Evolutionary conservation across 1,140 invertebrate genomes (phyloP).

Genomic region (Pteromalus puparum): DNA sequence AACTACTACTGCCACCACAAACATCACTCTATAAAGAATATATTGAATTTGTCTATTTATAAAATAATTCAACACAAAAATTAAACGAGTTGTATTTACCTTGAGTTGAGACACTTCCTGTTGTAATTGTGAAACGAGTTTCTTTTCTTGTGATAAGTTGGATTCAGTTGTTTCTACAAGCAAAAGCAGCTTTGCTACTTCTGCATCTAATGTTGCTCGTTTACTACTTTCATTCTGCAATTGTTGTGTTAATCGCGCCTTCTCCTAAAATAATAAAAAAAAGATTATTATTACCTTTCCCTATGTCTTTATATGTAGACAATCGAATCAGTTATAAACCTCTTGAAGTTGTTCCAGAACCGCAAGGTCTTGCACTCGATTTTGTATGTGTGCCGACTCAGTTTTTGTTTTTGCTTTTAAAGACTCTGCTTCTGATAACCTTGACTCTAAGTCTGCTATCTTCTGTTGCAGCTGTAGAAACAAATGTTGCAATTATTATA

Average conservation of each 20-base stretch:
- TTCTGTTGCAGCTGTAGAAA: slow-evolving; percentile 61
- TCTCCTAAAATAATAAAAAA: slow-evolving; percentile 59
- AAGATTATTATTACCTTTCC: slow-evolving; percentile 2
- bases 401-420: slow-evolving; percentile 53
- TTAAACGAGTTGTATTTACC: slow-evolving; percentile 56
- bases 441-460: slow-evolving; percentile 61
- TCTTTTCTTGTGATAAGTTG: slow-evolving; percentile 60
- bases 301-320: not conserved
- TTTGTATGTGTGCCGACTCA: slow-evolving; percentile 36
- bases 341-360: slow-evolving; percentile 63
- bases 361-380: slow-evolving; percentile 40
- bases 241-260: slow-evolving; percentile 58
- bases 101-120: slow-evolving; percentile 65
- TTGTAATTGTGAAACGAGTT: slow-evolving; percentile 61
- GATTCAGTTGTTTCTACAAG: slow-evolving; percentile 59
- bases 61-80: not conserved
- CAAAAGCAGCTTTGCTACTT: slow-evolving; percentile 61
- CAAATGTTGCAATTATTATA: not conserved
- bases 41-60: not conserved
- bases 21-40: slow-evolving; percentile 59
- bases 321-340: slow-evolving; percentile 54
- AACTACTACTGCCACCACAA: slow-evolving; percentile 62
- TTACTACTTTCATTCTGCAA: slow-evolving; percentile 62
- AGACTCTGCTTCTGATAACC: slow-evolving; percentile 60
- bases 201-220: slow-evolving; percentile 57